Percentiles rank a stretch among this genome's conserved stretches.
phyloP scores from a whole-genome alignment of 1,140 invertebrate genomes.

The Mercenaria mercenaria region DNA sequence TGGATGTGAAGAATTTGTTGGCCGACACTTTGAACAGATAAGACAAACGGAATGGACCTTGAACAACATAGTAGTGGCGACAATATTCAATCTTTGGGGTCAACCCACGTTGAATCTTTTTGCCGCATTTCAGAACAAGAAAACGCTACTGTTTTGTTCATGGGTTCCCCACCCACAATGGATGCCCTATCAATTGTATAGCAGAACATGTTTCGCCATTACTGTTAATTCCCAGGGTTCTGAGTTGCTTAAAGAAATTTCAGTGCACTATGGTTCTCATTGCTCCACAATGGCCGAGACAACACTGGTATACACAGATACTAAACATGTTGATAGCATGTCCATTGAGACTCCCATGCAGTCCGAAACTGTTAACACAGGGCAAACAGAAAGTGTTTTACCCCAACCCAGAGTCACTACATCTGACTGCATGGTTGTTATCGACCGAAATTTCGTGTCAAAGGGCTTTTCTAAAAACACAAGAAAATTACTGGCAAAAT shows the following conservation, averaged over 20 bases:
- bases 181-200: conserved; percentile 63
- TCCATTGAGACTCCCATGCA: conserved; percentile 8
- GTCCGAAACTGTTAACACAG: conserved; percentile 25
- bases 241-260: conserved; percentile 24
- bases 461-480: conserved; percentile 25
- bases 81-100: conserved; percentile 49
- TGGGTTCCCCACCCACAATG: conserved; percentile 54
- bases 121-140: conserved; percentile 42
- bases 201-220: conserved; percentile 47
- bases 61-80: conserved; percentile 31
- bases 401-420: conserved; percentile 23
- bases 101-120: conserved; percentile 63
- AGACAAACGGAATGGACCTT: conserved; percentile 46
- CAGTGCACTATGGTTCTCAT: conserved; percentile 49
- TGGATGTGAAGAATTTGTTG: background rate
- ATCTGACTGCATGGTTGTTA: background rate
- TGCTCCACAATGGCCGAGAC: conserved; percentile 51
- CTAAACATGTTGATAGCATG: conserved; percentile 18
- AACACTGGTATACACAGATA: background rate
- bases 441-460: background rate
- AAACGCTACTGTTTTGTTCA: conserved; percentile 58
- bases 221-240: too few relatives aligned
- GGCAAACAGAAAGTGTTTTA: background rate
- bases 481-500: conserved; percentile 37
- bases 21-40: conserved; percentile 24